Evolutionary conservation across 2,797 vertebrate genomes (phyloP).

Genomic region (Rachycentron canadum): DNA sequence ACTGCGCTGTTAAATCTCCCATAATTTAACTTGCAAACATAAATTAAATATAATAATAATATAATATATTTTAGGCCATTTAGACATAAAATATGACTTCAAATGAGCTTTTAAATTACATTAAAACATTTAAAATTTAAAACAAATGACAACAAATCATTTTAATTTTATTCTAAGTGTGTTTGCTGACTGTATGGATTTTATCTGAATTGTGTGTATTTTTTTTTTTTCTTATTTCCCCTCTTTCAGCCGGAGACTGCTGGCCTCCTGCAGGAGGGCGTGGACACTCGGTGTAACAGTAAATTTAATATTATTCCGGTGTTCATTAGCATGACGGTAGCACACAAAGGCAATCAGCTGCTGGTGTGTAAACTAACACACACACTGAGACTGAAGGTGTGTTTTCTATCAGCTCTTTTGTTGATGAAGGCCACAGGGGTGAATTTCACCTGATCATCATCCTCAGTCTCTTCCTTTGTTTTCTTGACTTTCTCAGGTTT

Average conservation of each 20-base stretch:
- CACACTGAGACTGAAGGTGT: not conserved
- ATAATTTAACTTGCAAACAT: not conserved
- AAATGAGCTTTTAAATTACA: not conserved
- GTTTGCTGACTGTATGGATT: not conserved
- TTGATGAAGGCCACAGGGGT: not conserved
- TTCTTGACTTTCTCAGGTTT: not conserved
- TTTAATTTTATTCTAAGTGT: not conserved
- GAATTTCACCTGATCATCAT: not conserved
- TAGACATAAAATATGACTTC: too few species aligned
- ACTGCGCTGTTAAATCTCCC: not conserved
- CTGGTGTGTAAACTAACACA: conserved; percentile 4
- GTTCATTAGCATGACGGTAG: conserved; percentile 33
- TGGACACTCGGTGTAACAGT: conserved; percentile 29
- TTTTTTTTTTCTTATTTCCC: not conserved
- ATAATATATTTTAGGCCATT: not conserved
- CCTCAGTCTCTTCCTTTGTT: conserved; percentile 1
- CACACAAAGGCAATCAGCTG: conserved; percentile 48
- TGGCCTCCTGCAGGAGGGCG: conserved; percentile 48
- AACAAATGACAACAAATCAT: not conserved
- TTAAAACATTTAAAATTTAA: not conserved
- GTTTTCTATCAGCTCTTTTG: not conserved
- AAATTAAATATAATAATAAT: not conserved
- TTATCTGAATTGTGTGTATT: not conserved
- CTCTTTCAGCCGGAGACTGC: not conserved
- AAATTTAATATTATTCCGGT: conserved; percentile 50